Conservation (phyloP, 2,888 invertebrate genomes). For the Macrosiphum euphorbiae region DNA sequence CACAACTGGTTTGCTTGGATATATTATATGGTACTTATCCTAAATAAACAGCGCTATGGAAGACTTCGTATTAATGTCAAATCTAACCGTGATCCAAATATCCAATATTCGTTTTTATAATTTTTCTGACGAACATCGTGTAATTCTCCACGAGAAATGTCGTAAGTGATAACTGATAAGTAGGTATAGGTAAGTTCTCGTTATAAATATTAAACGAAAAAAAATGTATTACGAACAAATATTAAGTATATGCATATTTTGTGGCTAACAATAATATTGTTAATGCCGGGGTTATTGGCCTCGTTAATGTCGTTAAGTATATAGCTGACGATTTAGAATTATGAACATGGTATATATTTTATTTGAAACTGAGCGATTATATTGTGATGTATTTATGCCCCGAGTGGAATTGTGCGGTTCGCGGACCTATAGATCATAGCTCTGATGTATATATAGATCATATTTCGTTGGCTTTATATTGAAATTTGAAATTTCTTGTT, state of each 20-base stretch:
- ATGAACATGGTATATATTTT: constrained; percentile 8
- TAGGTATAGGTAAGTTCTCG: background rate
- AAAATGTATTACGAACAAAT: background rate
- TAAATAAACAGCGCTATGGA: background rate
- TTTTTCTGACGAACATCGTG: background rate
- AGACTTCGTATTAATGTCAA: background rate
- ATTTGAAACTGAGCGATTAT: constrained; percentile 19
- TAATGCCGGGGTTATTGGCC: constrained; percentile 10
- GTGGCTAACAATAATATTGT: background rate
- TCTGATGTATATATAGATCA: background rate
- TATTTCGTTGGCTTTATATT: constrained; percentile 26
- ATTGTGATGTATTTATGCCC: constrained; percentile 24
- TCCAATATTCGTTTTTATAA: background rate
- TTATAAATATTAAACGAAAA: background rate
- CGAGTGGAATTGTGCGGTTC: background rate
- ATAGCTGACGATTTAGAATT: background rate
- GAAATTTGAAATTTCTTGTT: background rate
- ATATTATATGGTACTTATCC: background rate
- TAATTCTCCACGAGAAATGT: background rate
- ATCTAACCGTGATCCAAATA: background rate
- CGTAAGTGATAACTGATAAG: background rate
- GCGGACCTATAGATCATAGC: background rate
- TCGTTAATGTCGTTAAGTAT: background rate
- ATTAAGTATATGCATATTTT: background rate
- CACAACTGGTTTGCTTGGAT: background rate